Conservation (phyloP, 2,888 invertebrate genomes). For the Halocaridina rubra region DNA sequence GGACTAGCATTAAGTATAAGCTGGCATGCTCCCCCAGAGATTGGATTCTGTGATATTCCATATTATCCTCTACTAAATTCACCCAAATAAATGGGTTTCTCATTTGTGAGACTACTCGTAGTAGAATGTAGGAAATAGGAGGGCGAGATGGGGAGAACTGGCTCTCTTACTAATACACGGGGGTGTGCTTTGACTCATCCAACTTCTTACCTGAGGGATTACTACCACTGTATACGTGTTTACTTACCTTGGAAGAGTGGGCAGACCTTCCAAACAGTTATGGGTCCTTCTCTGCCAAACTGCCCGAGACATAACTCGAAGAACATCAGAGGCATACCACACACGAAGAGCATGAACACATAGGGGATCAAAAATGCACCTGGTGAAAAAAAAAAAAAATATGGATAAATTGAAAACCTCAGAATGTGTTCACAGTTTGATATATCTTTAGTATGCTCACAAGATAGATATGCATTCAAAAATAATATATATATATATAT, state of each 20-base stretch:
- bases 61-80: no score
- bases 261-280: slow-evolving; percentile 75
- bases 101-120: no score
- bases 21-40: no score
- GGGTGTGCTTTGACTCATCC: no score
- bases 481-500: not conserved
- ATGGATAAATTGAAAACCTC: not conserved
- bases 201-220: no score
- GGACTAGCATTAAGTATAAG: no score
- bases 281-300: slow-evolving; percentile 70
- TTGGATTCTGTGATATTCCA: no score
- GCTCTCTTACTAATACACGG: no score
- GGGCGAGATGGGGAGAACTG: no score
- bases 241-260: slow-evolving; percentile 71
- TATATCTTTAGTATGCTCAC: no score
- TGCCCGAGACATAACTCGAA: slow-evolving; percentile 71
- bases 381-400: slow-evolving; percentile 5
- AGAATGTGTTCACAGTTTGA: not conserved
- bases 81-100: no score
- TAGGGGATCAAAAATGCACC: slow-evolving; percentile 71
- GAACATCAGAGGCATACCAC: slow-evolving; percentile 70
- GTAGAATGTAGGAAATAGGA: no score
- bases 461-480: not conserved
- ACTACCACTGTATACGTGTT: not conserved
- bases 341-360: slow-evolving; percentile 69